A percentile compares a stretch with the other conserved stretches of the same genome.
Conservation (phyloP, 2,113 vertebrate species). For the Percopsis transmontana region DNA sequence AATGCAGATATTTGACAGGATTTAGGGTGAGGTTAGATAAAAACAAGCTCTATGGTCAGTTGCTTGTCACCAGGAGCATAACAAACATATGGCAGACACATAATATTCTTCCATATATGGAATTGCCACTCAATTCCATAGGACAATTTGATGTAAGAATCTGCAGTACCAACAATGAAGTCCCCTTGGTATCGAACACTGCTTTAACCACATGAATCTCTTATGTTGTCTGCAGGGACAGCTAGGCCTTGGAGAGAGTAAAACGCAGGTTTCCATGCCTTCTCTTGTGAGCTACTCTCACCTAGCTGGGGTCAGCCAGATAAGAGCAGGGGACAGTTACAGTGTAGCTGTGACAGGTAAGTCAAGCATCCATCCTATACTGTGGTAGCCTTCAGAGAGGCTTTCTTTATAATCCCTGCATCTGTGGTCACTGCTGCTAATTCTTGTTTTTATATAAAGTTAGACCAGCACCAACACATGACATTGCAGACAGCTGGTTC, state of each 20-base stretch:
- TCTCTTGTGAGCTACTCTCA: constrained; percentile 38
- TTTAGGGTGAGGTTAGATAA: constrained; percentile 27
- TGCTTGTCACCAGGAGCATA: neutral
- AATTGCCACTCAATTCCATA: neutral
- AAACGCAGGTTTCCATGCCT: constrained; percentile 31
- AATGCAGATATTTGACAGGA: constrained; percentile 30
- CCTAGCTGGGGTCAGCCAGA: constrained; percentile 28
- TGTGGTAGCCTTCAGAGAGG: neutral
- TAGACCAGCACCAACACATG: no score
- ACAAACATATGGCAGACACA: neutral
- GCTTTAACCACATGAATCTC: constrained; percentile 33
- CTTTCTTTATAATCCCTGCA: neutral
- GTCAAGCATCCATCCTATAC: constrained; percentile 5
- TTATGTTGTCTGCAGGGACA: constrained; percentile 55
- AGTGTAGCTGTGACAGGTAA: constrained; percentile 58
- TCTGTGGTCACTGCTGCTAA: neutral
- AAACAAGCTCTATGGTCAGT: constrained; percentile 1
- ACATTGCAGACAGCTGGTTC: no score
- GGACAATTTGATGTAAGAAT: constrained; percentile 16
- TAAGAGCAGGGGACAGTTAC: constrained; percentile 54
- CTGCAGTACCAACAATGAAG: constrained; percentile 20
- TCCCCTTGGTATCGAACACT: constrained; percentile 39
- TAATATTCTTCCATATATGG: neutral
- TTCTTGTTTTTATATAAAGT: no score
- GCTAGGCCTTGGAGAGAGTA: constrained; percentile 55